Base-by-base conservation (phyloP, 2,888 invertebrate species). In the Drosophila subquinaria region DNA sequence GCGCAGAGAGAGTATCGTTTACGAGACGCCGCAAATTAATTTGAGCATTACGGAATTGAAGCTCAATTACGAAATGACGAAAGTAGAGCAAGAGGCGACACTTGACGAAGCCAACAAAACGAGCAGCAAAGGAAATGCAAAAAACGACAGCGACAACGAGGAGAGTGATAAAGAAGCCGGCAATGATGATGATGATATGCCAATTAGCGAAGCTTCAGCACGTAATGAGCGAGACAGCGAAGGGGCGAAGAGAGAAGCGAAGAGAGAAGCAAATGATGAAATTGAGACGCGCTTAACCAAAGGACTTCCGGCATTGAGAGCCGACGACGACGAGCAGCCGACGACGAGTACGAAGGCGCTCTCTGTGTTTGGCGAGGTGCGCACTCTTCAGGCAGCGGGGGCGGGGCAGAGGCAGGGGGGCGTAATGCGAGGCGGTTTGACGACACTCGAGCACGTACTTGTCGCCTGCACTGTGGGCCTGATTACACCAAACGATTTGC, bases 401-500 rank as follows among this genome's bases (percentile, higher is more conserved):
- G 42, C 15, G 43, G 55, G 47, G 6, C 33, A 10, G 45, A 53
- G 5, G 57, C 6, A 13, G 68, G 48, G 43, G 59, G 73, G 69
- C 51, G 77, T 69, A 56, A 71, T 78, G 68, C 84, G 83, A 62
- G 85, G 91, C 76, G 80, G 89, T 62, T 87, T 91, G 84, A 91
- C 92, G 62, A 87, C 92, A 72, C 82, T 92, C 69, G 92, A 95
- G 94, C 95, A 95, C 92, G 93, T 96, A 94, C 94, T 95, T 94
- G 94, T 96, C 94, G 96, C 96, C 95, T 96, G 96, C 94, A 94
- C 96, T 90, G 95, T 96, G 94, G 95, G 96, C 91, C 93, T 96
- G 92, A 88, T 92, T 69, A 95, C 95, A 91, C 95, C 95, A 88
- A 93, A 95, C 93, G 96, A 96, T 93, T 94, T 95, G 93, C 94